These are phyloP conservation scores for Epinephelus moara DNA, from an alignment of 2,113 vertebrate genomes.

Conservation along the genomic window DNA sequence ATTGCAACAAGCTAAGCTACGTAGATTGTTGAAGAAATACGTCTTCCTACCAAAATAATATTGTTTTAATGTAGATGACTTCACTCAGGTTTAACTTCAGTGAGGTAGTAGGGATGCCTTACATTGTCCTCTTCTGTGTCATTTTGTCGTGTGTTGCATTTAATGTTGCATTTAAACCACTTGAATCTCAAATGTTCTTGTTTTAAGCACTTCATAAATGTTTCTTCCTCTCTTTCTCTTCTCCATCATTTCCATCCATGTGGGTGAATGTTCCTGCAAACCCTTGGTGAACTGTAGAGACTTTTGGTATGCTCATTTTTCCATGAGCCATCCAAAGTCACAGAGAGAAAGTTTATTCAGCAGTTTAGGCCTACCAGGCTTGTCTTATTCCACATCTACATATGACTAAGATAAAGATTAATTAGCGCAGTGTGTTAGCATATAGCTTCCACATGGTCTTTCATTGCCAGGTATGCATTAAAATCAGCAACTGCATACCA, in stretches of 20 bases:
- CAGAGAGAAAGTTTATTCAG: constrained; percentile 59
- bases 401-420: background rate
- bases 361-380: background rate
- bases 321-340: constrained; percentile 86
- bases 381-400: background rate
- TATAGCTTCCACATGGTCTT: background rate
- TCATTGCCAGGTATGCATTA: background rate
- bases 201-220: constrained; percentile 78
- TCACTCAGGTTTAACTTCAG: background rate
- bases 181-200: constrained; percentile 70
- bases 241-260: constrained; percentile 89
- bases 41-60: background rate
- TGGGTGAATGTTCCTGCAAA: constrained; percentile 91
- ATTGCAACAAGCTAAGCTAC: background rate
- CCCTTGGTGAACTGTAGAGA: constrained; percentile 90
- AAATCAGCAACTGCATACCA: constrained; percentile 16
- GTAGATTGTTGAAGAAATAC: background rate
- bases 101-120: background rate
- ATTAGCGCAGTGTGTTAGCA: background rate
- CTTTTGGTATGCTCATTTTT: constrained; percentile 90
- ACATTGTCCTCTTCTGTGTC: constrained; percentile 56
- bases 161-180: constrained; percentile 67
- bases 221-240: constrained; percentile 84
- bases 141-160: constrained; percentile 64
- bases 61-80: background rate